Evolutionary conservation across 2,888 invertebrate genomes (phyloP).

Genomic region (Brachylomia viminalis): DNA sequence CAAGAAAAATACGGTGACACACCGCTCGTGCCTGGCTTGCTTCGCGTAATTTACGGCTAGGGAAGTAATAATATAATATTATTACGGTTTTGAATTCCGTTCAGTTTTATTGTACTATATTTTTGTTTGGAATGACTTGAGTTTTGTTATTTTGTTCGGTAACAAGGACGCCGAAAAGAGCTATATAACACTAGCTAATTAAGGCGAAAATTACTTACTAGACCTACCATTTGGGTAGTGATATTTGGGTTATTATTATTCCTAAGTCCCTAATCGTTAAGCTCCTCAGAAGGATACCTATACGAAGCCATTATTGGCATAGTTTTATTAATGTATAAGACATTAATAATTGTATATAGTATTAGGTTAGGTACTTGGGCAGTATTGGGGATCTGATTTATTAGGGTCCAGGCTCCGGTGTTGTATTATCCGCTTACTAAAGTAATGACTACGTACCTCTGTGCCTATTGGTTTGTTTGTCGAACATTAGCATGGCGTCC

Average conservation of each 20-base stretch:
- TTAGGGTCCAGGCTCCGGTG: constrained; percentile 51
- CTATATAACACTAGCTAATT: constrained; percentile 21
- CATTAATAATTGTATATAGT: constrained; percentile 59
- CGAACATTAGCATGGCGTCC: constrained; percentile 99
- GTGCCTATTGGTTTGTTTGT: constrained; percentile 99
- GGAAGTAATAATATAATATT: constrained; percentile 72
- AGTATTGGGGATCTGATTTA: constrained; percentile 64
- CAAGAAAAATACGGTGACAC: constrained; percentile 78
- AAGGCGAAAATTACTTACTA: constrained; percentile 24
- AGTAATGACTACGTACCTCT: constrained; percentile 94
- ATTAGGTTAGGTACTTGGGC: constrained; percentile 55
- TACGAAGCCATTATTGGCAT: constrained; percentile 57
- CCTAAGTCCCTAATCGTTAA: constrained; percentile 49
- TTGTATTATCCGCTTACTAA: constrained; percentile 51
- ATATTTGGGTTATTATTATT: constrained; percentile 41
- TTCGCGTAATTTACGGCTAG: constrained; percentile 70
- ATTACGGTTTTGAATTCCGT: constrained; percentile 69
- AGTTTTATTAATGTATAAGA: constrained; percentile 64
- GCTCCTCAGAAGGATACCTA: constrained; percentile 52
- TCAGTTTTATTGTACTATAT: constrained; percentile 56
- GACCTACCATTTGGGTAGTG: neutral
- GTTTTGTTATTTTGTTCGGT: constrained; percentile 29
- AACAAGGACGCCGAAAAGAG: constrained; percentile 23
- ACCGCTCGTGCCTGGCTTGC: constrained; percentile 75
- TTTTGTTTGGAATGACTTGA: constrained; percentile 35